A percentile compares a stretch with the other conserved stretches of the same genome.
Evolutionary conservation across 2,888 invertebrate genomes (phyloP).

Genomic region (Phalera bucephala): DNA sequence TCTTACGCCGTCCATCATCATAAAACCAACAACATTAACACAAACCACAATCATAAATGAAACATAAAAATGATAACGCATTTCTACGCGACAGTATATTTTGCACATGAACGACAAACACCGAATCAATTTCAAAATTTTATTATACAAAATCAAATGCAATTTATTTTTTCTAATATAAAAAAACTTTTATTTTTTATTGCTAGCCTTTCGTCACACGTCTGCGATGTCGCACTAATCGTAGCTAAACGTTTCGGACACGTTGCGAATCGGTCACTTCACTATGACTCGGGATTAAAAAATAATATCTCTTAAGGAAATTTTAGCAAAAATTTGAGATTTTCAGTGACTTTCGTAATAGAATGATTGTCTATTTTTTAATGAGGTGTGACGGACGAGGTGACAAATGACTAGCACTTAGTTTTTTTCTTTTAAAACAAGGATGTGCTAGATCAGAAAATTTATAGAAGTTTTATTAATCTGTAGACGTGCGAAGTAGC

Average conservation of each 20-base stretch:
- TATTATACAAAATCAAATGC: constrained; percentile 7
- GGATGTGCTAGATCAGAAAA: neutral
- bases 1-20: too few species aligned
- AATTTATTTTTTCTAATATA: constrained; percentile 1
- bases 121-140: constrained; percentile 8
- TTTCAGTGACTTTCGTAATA: constrained; percentile 1
- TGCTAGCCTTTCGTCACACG: constrained; percentile 14
- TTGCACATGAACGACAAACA: constrained; percentile 6
- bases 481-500: too few species aligned
- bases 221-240: constrained; percentile 8
- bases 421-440: neutral
- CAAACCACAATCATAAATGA: too few species aligned
- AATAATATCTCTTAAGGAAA: neutral
- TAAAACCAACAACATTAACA: too few species aligned
- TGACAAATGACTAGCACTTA: neutral
- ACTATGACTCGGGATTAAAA: constrained; percentile 1
- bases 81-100: constrained; percentile 6
- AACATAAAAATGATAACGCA: too few species aligned
- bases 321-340: neutral
- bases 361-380: constrained; percentile 3
- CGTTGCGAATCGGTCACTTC: constrained; percentile 17
- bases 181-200: neutral
- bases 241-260: constrained; percentile 8
- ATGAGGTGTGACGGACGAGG: constrained; percentile 1
- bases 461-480: too few species aligned